Conservation (phyloP, 2,797 vertebrate genomes). For the Sebastes taczanowskii region DNA sequence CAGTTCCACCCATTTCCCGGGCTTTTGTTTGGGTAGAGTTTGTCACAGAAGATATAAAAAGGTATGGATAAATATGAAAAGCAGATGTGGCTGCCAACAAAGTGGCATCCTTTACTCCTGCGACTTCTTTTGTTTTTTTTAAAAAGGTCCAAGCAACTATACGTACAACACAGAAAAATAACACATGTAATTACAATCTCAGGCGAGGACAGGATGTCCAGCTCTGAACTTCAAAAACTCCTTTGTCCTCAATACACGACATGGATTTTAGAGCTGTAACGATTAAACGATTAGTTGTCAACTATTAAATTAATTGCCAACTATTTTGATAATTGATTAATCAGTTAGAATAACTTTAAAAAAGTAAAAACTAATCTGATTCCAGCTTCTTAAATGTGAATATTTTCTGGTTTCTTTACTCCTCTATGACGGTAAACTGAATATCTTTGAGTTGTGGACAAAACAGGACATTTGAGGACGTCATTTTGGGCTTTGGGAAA, state of each 20-base stretch:
- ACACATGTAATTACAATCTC: constrained; percentile 46
- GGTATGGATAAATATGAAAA: constrained; percentile 70
- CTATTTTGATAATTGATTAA: too few relatives aligned
- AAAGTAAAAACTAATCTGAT: too few relatives aligned
- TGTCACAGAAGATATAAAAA: constrained; percentile 58
- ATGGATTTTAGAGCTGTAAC: background rate
- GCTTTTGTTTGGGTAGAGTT: constrained; percentile 67
- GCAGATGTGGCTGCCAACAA: constrained; percentile 75
- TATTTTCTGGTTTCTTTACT: too few relatives aligned
- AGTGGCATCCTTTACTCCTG: constrained; percentile 39
- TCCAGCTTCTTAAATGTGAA: too few relatives aligned
- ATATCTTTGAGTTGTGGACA: too few relatives aligned
- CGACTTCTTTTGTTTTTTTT: background rate
- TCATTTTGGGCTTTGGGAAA: too few relatives aligned
- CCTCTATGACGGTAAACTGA: too few relatives aligned
- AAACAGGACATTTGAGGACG: too few relatives aligned
- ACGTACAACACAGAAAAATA: constrained; percentile 19
- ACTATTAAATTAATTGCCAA: too few relatives aligned
- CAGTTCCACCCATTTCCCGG: constrained; percentile 71
- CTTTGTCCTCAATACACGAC: background rate
- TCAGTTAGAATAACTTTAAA: too few relatives aligned
- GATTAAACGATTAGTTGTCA: too few relatives aligned
- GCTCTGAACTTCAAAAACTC: background rate
- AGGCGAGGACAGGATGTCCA: constrained; percentile 35
- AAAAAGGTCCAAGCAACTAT: background rate